phyloP scores from a whole-genome alignment of 1,140 invertebrate genomes.

The Apis laboriosa region DNA sequence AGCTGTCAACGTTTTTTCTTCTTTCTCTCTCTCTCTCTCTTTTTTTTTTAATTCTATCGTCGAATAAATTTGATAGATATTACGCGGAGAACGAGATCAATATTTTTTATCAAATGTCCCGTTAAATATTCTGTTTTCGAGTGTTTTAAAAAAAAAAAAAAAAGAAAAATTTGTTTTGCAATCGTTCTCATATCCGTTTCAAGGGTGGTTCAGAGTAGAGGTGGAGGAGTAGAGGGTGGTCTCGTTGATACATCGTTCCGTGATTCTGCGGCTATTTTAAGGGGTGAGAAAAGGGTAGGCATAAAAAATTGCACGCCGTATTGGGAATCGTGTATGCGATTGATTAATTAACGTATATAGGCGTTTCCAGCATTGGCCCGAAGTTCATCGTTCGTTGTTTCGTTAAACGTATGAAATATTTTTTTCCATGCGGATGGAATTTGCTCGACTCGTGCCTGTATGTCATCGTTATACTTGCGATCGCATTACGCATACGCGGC shows the following conservation, averaged over 20 bases:
- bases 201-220: too few relatives aligned
- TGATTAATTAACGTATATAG: slow-evolving; percentile 26
- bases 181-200: too few relatives aligned
- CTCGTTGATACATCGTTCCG: neutral
- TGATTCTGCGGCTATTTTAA: neutral
- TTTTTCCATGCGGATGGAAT: slow-evolving; percentile 14
- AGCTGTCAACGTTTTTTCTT: neutral
- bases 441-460: slow-evolving; percentile 13
- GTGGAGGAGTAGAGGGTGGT: too few relatives aligned
- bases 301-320: neutral
- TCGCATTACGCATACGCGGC: slow-evolving; percentile 26
- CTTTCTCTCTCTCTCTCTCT: too few relatives aligned
- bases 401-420: slow-evolving; percentile 36
- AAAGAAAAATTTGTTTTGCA: too few relatives aligned
- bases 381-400: neutral
- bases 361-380: neutral
- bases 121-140: too few relatives aligned
- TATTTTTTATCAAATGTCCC: too few relatives aligned
- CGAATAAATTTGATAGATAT: too few relatives aligned
- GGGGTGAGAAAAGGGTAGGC: too few relatives aligned
- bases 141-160: too few relatives aligned
- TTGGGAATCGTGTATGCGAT: slow-evolving; percentile 7
- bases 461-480: slow-evolving; percentile 5
- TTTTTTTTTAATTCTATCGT: too few relatives aligned
- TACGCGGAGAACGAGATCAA: too few relatives aligned